phyloP scores from a whole-genome alignment of 2,888 invertebrate species.

The Cartodere bifasciata region DNA sequence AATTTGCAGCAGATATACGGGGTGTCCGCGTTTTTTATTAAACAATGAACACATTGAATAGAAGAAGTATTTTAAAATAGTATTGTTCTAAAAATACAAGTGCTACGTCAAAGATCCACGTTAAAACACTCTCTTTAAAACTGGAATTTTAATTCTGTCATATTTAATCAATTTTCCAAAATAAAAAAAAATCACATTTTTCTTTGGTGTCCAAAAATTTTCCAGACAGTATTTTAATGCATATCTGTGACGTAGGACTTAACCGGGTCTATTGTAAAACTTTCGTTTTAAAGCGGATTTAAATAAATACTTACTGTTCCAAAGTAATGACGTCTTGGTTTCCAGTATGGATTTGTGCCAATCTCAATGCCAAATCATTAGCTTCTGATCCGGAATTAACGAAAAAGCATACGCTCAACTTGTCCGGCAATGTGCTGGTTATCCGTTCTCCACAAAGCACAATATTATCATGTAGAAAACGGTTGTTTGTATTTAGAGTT shows the following conservation, averaged over 20 bases:
- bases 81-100: too few species aligned
- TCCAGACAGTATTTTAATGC: neutral
- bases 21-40: too few species aligned
- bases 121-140: too few species aligned
- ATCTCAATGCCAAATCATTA: slow-evolving; percentile 88
- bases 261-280: neutral
- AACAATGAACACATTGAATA: too few species aligned
- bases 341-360: slow-evolving; percentile 82
- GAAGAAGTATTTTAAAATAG: too few species aligned
- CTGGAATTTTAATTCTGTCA: too few species aligned
- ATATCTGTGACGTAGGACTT: neutral
- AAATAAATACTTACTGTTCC: slow-evolving; percentile 74
- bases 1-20: too few species aligned
- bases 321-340: slow-evolving; percentile 82
- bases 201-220: slow-evolving; percentile 2
- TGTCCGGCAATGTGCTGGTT: slow-evolving; percentile 69
- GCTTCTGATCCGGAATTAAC: slow-evolving; percentile 99
- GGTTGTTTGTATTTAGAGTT: slow-evolving; percentile 83
- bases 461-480: slow-evolving; percentile 92
- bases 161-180: too few species aligned
- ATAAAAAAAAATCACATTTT: slow-evolving; percentile 8
- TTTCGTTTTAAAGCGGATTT: neutral
- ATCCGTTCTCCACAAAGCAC: slow-evolving; percentile 81
- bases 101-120: too few species aligned
- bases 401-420: slow-evolving; percentile 84